These are phyloP conservation scores for Tiliqua scincoides DNA, from an alignment of 2,113 vertebrate species.

Conservation along the genomic window DNA sequence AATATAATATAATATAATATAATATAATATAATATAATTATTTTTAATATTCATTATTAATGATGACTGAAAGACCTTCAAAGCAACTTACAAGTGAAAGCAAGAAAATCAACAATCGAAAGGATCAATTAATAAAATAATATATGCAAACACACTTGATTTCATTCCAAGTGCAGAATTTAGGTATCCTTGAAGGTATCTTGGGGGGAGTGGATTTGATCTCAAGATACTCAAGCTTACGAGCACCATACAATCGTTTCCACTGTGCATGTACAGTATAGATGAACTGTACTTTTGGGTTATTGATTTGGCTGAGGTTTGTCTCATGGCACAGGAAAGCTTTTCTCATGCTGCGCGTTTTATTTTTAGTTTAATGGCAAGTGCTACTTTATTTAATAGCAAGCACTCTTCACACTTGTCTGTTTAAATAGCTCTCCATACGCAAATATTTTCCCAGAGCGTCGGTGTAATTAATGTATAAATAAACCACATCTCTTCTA, in stretches of 20 bases:
- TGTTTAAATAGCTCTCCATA: slow-evolving; percentile 58
- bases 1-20: too few relatives aligned
- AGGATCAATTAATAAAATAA: too few relatives aligned
- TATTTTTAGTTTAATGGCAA: slow-evolving; percentile 38
- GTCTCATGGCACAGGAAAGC: background rate
- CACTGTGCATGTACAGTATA: background rate
- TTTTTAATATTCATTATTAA: too few relatives aligned
- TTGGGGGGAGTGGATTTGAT: background rate
- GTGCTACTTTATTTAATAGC: slow-evolving; percentile 29
- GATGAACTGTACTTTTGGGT: background rate
- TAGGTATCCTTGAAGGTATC: too few relatives aligned
- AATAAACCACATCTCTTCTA: slow-evolving; percentile 63
- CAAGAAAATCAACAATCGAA: too few relatives aligned
- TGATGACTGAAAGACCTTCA: too few relatives aligned
- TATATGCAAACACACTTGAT: too few relatives aligned
- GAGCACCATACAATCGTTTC: background rate
- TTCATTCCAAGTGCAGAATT: background rate
- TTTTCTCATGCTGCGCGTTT: background rate
- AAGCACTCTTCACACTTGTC: slow-evolving; percentile 44
- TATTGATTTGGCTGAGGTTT: background rate
- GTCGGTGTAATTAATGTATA: slow-evolving; percentile 65
- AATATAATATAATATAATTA: too few relatives aligned
- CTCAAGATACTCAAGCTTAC: background rate
- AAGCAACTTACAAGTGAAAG: too few relatives aligned
- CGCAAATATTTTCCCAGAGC: slow-evolving; percentile 59